Base-by-base conservation (phyloP, 2,797 vertebrate genomes). In the Rousettus madagascariensis region DNA sequence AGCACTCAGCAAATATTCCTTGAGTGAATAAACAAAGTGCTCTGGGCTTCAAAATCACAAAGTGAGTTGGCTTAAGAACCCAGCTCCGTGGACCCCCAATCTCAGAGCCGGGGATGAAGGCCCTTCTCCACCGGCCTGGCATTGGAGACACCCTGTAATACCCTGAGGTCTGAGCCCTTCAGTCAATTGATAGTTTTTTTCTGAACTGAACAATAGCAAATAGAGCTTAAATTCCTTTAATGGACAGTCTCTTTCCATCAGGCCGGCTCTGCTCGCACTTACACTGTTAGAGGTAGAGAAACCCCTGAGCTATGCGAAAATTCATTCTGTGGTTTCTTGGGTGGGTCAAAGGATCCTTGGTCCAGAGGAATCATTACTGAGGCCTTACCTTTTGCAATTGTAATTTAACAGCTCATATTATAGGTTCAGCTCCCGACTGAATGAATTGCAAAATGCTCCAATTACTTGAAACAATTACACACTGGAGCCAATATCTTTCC, bases 1-100 rank as follows among this genome's bases (percentile, higher is more conserved):
- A 79, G 19, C 9, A 13, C 36, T 91, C 46, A 5, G 65, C 75
- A 65, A 79, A 55, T 83, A 94, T 91, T 85, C 97, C 74, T n/a
- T 3, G 5, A 69, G 63, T 71, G 68, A 92, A 85, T 74, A 53
- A 72, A 30, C 94, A 86, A 85, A 78, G 74, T 63, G 17, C 19
- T 65, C 71, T 51, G 61, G 75, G 51, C 51, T 82, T 43, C 66
- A 91, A 55, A 89, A 13, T 49, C 57, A 75, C 68, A 19, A 19
- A 71, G 12, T 41, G 24, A 26, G 38, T 57, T 72, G 28, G 36
- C 61, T 91, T 63, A 55, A 78, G 51, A 75, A 43, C 20, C 10
- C 46, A 24, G 9, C 9, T 2, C 7, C 36, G 43, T 6, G 43
- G 65, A 28, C 0, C 8, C 51, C 20, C 2, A 33, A 8, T 33